Conservation (phyloP, 2,888 invertebrate species). For the Apotomis capreana region DNA sequence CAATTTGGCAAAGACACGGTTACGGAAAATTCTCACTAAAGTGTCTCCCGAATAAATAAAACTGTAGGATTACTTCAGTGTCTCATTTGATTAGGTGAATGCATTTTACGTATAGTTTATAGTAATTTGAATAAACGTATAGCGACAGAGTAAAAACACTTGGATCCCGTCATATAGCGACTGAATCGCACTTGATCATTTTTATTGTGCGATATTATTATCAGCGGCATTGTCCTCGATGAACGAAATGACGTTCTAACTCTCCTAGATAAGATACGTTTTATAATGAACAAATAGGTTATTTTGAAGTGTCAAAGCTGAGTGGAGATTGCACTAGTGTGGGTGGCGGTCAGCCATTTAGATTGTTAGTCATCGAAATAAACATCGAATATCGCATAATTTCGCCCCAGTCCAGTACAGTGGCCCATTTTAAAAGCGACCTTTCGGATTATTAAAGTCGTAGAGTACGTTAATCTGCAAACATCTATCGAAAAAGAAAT, state of each 20-base stretch:
- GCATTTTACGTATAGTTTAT: not conserved
- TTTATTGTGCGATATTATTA: slow-evolving; percentile 39
- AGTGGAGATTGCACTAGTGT: slow-evolving; percentile 68
- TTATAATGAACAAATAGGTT: slow-evolving; percentile 42
- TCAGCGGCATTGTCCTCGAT: slow-evolving; percentile 15
- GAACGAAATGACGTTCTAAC: slow-evolving; percentile 42
- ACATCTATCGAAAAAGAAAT: slow-evolving; percentile 14
- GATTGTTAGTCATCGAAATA: slow-evolving; percentile 74
- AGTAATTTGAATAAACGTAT: slow-evolving; percentile 20
- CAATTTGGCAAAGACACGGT: slow-evolving; percentile 13
- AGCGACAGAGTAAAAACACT: slow-evolving; percentile 17
- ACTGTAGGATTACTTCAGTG: not conserved
- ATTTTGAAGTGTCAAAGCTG: slow-evolving; percentile 60
- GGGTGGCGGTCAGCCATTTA: slow-evolving; percentile 68
- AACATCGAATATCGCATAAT: slow-evolving; percentile 71
- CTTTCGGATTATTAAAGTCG: slow-evolving; percentile 31
- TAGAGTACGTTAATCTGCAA: not conserved
- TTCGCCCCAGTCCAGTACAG: slow-evolving; percentile 64
- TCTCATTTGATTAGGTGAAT: not conserved
- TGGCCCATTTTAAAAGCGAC: slow-evolving; percentile 46
- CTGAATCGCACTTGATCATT: slow-evolving; percentile 30
- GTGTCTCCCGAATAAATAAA: not conserved
- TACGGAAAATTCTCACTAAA: not conserved
- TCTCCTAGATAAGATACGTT: slow-evolving; percentile 42
- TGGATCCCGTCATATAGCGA: slow-evolving; percentile 23